Conservation (phyloP, 2,797 vertebrate species). For the Gymnothorax javanicus region DNA sequence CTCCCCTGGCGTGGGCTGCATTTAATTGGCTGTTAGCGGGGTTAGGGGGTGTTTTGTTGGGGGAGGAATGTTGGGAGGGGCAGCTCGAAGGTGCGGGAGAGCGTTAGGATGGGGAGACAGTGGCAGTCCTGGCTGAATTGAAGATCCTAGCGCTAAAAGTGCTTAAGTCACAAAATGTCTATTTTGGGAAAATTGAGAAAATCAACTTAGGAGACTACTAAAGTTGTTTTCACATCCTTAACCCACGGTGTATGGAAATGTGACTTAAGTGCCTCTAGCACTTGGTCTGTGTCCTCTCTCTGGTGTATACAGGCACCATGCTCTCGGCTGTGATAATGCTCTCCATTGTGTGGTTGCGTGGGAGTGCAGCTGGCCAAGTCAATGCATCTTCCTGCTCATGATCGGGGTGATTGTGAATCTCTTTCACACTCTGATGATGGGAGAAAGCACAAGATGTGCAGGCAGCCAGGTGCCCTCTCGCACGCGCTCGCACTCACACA, state of each 20-base stretch:
- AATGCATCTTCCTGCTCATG: background rate
- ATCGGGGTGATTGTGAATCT: constrained; percentile 18
- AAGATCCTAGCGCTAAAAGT: no score
- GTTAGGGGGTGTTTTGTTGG: background rate
- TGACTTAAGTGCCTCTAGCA: background rate
- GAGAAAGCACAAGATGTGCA: background rate
- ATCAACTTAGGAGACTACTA: no score
- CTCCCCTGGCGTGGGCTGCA: background rate
- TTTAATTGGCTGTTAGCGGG: background rate
- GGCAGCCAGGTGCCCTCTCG: background rate
- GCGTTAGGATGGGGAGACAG: background rate
- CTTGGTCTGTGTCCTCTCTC: background rate
- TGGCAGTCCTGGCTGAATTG: no score
- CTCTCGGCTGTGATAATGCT: background rate
- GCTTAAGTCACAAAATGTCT: no score
- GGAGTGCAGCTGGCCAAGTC: constrained; percentile 22
- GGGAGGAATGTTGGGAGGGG: background rate
- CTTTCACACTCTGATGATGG: constrained; percentile 4
- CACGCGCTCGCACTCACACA: background rate
- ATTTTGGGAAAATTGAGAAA: no score
- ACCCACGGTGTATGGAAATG: no score
- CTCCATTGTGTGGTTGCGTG: constrained; percentile 2
- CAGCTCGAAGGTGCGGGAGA: background rate
- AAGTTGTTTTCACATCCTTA: no score
- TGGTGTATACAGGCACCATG: background rate